Evolutionary conservation across 1,140 invertebrate genomes (phyloP).

Genomic region (Plectrocnemia conspersa): DNA sequence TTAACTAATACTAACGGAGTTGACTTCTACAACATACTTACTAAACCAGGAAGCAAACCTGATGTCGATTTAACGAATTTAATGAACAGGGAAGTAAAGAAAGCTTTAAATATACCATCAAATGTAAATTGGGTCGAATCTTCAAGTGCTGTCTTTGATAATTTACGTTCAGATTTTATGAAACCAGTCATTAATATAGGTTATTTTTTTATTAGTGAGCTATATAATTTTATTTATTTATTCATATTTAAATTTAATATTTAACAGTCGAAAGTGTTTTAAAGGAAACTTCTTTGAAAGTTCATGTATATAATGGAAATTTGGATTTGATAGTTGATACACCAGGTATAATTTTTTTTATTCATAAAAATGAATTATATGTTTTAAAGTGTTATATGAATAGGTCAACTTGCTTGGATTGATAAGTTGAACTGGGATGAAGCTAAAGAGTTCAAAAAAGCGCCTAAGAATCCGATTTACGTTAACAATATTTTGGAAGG

Average conservation of each 20-base stretch:
- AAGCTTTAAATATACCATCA: slow-evolving; percentile 59
- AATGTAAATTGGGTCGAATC: slow-evolving; percentile 61
- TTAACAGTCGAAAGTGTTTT: slow-evolving; percentile 39
- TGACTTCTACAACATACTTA: slow-evolving; percentile 78
- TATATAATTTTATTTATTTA: background rate
- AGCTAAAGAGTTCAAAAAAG: slow-evolving; percentile 50
- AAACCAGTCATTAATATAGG: slow-evolving; percentile 69
- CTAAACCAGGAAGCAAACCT: slow-evolving; percentile 39
- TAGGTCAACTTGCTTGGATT: slow-evolving; percentile 58
- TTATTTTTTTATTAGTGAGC: slow-evolving; percentile 39
- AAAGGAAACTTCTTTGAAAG: slow-evolving; percentile 38
- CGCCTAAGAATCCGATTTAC: slow-evolving; percentile 53
- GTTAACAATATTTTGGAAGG: slow-evolving; percentile 58
- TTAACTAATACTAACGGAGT: slow-evolving; percentile 55
- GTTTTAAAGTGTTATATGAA: too few relatives aligned
- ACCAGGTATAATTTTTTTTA: slow-evolving; percentile 29
- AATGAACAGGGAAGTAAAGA: slow-evolving; percentile 68
- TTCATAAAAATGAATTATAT: background rate
- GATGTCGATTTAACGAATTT: slow-evolving; percentile 48
- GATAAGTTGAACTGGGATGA: slow-evolving; percentile 61
- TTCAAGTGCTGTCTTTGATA: slow-evolving; percentile 57
- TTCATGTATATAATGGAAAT: slow-evolving; percentile 40
- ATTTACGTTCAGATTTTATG: slow-evolving; percentile 73
- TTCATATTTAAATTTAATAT: background rate
- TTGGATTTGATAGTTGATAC: slow-evolving; percentile 40